Percentiles rank a stretch among this genome's conserved stretches.
Evolutionary conservation across 2,113 vertebrate species (phyloP).

Genomic region (Archocentrus centrarchus): DNA sequence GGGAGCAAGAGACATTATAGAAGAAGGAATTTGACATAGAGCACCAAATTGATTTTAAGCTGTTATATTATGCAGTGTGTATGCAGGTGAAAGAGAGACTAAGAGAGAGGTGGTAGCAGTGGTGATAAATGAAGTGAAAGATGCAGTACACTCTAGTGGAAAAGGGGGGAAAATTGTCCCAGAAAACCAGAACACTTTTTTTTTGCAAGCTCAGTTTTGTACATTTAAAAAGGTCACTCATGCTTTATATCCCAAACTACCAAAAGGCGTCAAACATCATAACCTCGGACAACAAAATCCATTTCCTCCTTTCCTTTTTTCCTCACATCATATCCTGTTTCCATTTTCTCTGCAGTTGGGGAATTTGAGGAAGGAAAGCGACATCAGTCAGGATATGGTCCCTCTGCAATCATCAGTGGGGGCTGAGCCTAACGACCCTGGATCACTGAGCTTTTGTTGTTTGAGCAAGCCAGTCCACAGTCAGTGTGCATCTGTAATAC

Average conservation of each 20-base stretch:
- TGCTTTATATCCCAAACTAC: neutral
- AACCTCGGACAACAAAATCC: neutral
- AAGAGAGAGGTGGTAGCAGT: neutral
- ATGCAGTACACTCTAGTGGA: neutral
- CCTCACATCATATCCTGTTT: neutral
- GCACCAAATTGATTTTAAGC: constrained; percentile 37
- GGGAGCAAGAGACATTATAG: constrained; percentile 35
- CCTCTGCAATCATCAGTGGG: neutral
- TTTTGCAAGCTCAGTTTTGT: neutral
- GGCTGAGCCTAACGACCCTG: neutral
- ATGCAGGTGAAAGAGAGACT: constrained; percentile 29
- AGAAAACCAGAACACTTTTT: constrained; percentile 3
- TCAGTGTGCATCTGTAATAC: neutral
- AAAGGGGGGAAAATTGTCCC: neutral
- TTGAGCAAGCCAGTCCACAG: neutral
- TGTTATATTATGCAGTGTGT: constrained; percentile 13
- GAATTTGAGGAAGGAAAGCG: neutral
- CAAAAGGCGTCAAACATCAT: constrained; percentile 5
- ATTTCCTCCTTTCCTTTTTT: neutral
- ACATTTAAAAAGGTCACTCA: neutral
- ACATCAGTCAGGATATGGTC: neutral
- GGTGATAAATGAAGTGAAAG: constrained; percentile 31
- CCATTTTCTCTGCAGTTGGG: neutral
- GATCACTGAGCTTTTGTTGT: neutral
- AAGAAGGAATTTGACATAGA: constrained; percentile 10